Evolutionary conservation across 2,113 vertebrate genomes (phyloP).

Genomic region (Mormoops blainvillei): DNA sequence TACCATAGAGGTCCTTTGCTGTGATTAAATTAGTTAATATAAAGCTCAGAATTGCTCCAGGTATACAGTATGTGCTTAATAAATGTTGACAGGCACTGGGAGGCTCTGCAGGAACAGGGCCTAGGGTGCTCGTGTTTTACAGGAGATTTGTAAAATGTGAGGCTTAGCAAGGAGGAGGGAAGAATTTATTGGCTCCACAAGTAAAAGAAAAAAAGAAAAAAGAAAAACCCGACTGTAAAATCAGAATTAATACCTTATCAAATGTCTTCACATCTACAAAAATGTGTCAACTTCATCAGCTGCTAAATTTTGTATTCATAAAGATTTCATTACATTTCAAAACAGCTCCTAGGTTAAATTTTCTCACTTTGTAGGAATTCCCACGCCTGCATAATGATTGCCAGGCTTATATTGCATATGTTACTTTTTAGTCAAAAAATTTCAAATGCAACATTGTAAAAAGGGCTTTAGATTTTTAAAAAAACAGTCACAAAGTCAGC

Average conservation of each 20-base stretch:
- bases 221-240: too few species aligned
- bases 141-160: not conserved
- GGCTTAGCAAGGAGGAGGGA: not conserved
- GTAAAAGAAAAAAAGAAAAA: not conserved
- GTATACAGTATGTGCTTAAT: not conserved
- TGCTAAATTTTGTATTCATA: slow-evolving; percentile 38
- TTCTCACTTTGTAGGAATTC: slow-evolving; percentile 26
- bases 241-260: not conserved
- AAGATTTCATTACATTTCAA: slow-evolving; percentile 33
- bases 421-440: not conserved
- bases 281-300: slow-evolving; percentile 26
- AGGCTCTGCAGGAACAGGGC: not conserved
- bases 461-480: not conserved
- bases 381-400: not conserved
- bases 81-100: not conserved
- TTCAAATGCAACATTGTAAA: not conserved
- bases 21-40: not conserved
- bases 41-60: not conserved
- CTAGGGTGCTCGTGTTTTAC: not conserved
- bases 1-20: not conserved
- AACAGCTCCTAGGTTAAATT: slow-evolving; percentile 20
- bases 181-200: not conserved
- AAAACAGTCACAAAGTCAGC: not conserved
- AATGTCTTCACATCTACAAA: not conserved
- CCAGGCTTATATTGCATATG: not conserved